A percentile compares a stretch with the other conserved stretches of the same genome.
These are phyloP conservation scores for Physella acuta DNA, from an alignment of 1,140 invertebrate species.

Conservation along the genomic window DNA sequence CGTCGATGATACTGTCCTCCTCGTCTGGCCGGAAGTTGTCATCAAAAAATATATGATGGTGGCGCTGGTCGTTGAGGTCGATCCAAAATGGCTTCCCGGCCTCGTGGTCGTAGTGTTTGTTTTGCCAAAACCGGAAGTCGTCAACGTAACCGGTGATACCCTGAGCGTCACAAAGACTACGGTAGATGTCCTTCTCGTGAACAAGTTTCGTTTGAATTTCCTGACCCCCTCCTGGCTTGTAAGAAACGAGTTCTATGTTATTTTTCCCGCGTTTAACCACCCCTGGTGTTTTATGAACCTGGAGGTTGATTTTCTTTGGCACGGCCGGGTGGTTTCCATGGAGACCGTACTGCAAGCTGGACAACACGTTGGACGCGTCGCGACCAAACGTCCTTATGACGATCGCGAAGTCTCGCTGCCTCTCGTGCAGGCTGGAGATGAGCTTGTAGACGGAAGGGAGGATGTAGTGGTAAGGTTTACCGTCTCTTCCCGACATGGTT, in stretches of 20 bases:
- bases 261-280: conserved; percentile 30
- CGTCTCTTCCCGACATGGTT: conserved; percentile 46
- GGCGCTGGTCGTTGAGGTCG: conserved; percentile 40
- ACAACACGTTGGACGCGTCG: conserved; percentile 52
- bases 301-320: conserved; percentile 29
- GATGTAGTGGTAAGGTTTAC: conserved; percentile 55
- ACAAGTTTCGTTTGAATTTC: conserved; percentile 24
- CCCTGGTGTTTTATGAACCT: conserved; percentile 35
- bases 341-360: conserved; percentile 41
- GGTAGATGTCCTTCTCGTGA: conserved; percentile 48
- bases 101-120: conserved; percentile 43
- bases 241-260: conserved; percentile 33
- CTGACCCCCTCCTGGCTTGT: neutral
- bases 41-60: conserved; percentile 59
- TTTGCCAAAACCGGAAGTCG: conserved; percentile 54
- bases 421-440: conserved; percentile 41
- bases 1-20: conserved; percentile 54
- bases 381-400: conserved; percentile 55
- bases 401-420: conserved; percentile 49
- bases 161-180: conserved; percentile 37
- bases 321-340: conserved; percentile 51
- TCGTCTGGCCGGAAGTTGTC: conserved; percentile 54
- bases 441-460: conserved; percentile 52
- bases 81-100: conserved; percentile 54
- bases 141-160: conserved; percentile 53